A percentile compares a stretch with the other conserved stretches of the same genome.
phyloP scores from a whole-genome alignment of 2,888 invertebrate species.

The Caenorhabditis sulstoni region DNA sequence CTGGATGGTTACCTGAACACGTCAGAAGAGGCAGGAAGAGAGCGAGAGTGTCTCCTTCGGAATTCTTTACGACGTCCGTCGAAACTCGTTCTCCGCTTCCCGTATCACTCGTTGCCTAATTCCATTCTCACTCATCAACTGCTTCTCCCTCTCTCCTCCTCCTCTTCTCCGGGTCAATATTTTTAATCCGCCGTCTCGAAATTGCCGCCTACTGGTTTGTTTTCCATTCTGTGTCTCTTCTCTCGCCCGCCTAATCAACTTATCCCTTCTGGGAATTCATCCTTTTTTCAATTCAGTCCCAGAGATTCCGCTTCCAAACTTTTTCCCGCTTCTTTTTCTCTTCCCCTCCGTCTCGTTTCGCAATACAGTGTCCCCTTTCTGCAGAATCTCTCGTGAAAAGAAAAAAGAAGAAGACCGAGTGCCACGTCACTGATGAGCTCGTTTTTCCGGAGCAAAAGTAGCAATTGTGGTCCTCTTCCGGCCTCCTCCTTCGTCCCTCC shows the following conservation, averaged over 20 bases:
- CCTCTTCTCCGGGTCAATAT: neutral
- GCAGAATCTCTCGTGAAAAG: neutral
- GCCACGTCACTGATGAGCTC: neutral
- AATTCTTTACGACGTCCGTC: conserved; percentile 29
- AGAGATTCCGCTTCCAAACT: neutral
- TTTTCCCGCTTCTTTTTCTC: neutral
- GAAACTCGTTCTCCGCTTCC: conserved; percentile 45
- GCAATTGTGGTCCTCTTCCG: conserved; percentile 20
- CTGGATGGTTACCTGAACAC: conserved; percentile 8
- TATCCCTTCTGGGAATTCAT: conserved; percentile 34
- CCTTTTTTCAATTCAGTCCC: neutral
- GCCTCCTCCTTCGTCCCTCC: neutral
- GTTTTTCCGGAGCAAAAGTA: conserved; percentile 19
- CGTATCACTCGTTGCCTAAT: conserved; percentile 22
- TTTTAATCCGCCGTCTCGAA: conserved; percentile 18
- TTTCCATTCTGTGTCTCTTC: conserved; percentile 15
- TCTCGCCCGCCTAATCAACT: conserved; percentile 21
- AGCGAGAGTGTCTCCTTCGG: conserved; percentile 3
- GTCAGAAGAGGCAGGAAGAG: no score
- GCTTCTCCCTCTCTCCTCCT: conserved; percentile 7
- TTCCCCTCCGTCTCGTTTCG: conserved; percentile 27
- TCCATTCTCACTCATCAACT: conserved; percentile 12
- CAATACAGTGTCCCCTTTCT: conserved; percentile 26
- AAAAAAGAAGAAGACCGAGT: neutral
- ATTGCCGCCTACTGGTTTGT: conserved; percentile 16